Base-by-base conservation (phyloP, 2,797 vertebrate species). In the Pipistrellus pygmaeus region DNA sequence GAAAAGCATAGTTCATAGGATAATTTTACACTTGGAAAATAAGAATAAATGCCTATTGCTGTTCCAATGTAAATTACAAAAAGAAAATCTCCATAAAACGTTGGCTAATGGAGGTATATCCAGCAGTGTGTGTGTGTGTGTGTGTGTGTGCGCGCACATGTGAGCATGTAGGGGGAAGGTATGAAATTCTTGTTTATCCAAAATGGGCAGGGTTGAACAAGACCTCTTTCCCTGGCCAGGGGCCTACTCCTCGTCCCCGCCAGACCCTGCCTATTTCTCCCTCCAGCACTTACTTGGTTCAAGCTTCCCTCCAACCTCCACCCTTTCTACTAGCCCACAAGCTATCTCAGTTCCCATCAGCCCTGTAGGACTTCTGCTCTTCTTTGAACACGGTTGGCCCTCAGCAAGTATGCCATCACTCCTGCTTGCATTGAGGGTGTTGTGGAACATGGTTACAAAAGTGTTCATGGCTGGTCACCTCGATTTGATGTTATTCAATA, bases 11-110 rank as follows among this genome's bases (percentile, higher is more conserved):
- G 57, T 71, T 72, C 25, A 4, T 48, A 25, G 21, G 69, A 75
- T 90, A 64, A 87, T 81, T 93, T 91, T 80, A 66, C 35, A 30
- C 0, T 14, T 38, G 20, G 69, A 76, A 81, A 91, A 91, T 77
- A 51, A 88, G 72, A 92, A 66, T 62, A 85, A 92, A 77, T 38
- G 32, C 21, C 48, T 77, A 35, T 25, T 51, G 41, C 5, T 35
- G 46, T 64, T 25, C 38, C 46, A 51, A 41, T 57, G 83, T 46
- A 73, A 46, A 88, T 71, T 66, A 64, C 73, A 80, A 85, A 71
- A 83, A 48, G 62, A 62, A 91, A 97, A 82, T 1, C 20, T 85
- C 11, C 12, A 48, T 77, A 14, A 91, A 76, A 85, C 62, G 46
- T 92, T 66, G 17, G 53, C 69, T 64, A 82, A 46, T 32, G 35